A percentile compares a stretch with the other conserved stretches of the same genome.
Evolutionary conservation across 2,113 vertebrate species (phyloP).

Genomic region (Myrmecophaga tridactyla): DNA sequence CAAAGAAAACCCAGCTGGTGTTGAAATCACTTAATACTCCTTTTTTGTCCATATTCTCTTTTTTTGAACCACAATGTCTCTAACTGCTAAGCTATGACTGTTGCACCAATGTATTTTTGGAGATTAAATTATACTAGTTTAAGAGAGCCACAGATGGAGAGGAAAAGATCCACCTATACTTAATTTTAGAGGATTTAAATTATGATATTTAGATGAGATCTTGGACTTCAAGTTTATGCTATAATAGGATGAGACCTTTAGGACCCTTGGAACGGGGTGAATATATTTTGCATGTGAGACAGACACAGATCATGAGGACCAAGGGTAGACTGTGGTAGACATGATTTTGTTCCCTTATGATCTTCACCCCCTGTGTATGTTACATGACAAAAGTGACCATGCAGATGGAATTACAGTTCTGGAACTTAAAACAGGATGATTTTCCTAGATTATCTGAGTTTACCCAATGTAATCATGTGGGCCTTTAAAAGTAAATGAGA

Average conservation of each 20-base stretch:
- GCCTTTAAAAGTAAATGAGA: neutral
- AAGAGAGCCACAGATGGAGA: neutral
- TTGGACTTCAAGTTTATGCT: neutral
- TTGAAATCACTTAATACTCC: neutral
- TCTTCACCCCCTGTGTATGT: neutral
- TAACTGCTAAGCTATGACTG: neutral
- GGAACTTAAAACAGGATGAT: neutral
- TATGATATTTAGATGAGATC: neutral
- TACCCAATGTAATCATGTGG: neutral
- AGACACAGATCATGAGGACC: neutral
- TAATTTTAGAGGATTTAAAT: neutral
- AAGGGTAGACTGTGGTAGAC: neutral
- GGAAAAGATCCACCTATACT: neutral
- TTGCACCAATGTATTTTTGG: neutral
- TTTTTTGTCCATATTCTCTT: neutral
- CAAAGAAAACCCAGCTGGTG: neutral
- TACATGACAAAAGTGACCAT: neutral
- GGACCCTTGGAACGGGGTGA: neutral
- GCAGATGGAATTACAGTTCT: neutral
- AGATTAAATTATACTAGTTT: neutral
- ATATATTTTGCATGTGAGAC: neutral
- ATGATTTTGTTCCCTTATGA: neutral
- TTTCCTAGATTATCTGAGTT: neutral
- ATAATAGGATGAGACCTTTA: neutral
- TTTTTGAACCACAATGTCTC: constrained; percentile 24